Evolutionary conservation across 2,113 vertebrate genomes (phyloP).

Genomic region (Axis porcinus): DNA sequence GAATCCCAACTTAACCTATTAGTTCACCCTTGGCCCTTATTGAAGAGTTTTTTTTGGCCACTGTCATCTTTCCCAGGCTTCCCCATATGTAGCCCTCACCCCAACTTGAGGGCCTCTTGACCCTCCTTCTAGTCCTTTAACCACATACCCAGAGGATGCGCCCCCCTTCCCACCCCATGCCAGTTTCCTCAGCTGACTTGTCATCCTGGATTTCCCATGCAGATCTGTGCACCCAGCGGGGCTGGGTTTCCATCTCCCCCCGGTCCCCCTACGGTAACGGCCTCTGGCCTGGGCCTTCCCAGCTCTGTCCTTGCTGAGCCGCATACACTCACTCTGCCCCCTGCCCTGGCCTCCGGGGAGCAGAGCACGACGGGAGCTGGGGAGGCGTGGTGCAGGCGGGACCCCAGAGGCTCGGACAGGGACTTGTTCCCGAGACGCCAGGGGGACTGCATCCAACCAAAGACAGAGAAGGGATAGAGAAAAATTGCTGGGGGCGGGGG

Average conservation of each 20-base stretch:
- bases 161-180: not conserved
- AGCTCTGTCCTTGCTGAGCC: constrained; percentile 60
- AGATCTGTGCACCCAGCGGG: constrained; percentile 81
- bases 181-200: constrained; percentile 60
- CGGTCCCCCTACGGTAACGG: constrained; percentile 78
- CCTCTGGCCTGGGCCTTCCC: constrained; percentile 73
- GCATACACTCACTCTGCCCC: constrained; percentile 66
- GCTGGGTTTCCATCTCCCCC: constrained; percentile 78
- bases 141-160: not conserved
- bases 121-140: not conserved
- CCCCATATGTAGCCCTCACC: not conserved
- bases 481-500: constrained; percentile 36
- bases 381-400: not conserved
- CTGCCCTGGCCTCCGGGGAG: not conserved
- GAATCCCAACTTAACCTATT: not conserved
- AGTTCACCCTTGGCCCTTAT: not conserved
- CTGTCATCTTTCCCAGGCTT: not conserved
- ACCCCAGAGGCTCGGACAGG: not conserved
- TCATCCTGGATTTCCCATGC: constrained; percentile 79
- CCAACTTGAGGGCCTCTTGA: not conserved
- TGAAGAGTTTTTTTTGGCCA: not conserved
- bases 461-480: constrained; percentile 63
- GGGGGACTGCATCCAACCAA: not conserved
- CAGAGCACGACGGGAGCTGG: constrained; percentile 36
- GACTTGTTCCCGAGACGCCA: not conserved